Evolutionary conservation across 2,888 invertebrate species (phyloP), one percentile per base, ranked within the genome.

Genomic region (Noctua janthina): DNA sequence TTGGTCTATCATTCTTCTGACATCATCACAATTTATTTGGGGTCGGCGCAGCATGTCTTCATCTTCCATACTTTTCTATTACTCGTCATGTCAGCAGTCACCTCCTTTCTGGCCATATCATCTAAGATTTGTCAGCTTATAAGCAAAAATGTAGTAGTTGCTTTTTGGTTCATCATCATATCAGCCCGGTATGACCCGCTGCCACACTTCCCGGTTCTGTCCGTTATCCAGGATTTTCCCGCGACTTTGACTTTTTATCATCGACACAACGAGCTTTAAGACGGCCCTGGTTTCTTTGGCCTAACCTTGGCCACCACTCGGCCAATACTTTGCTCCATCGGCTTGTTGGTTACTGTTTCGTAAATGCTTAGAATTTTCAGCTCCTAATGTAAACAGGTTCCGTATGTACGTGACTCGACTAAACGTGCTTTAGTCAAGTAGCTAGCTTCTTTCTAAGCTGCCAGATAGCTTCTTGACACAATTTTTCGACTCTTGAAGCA

Each of bases 321-420:
- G 51, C 5, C 15, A 5, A 51, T 5, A 5, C 51, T 5, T 15
- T 51, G 51, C 15, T 15, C 17, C 51, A 17, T 51, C 51, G 51
- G 1, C n/a, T n/a, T 59, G 11, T 59, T 59, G 13, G n/a, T n/a
- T 59, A n/a, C 59, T 13, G 17, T 64, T 64, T 62, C 29, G 62
- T 17, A 17, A 35, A 29, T 17, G 64, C 35, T 35, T 64, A 35
- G 10, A 64, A 35, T 35, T 35, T 64, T 35, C 17, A 68, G 29
- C 15, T 11, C 2, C 4, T n/a, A 64, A 35, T 54, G 15, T n/a
- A 5, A 17, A 1, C 1, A 64, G 35, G 46, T 46, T 20, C 13
- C n/a, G 54, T 17, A 3, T 17, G 59, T 51, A 75, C 67, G 67
- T 81, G 81, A 74, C 81, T 51, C 8, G 23, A 68, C 43, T n/a